phyloP scores from a whole-genome alignment of 2,797 vertebrate genomes.

The Myotis myotis region DNA sequence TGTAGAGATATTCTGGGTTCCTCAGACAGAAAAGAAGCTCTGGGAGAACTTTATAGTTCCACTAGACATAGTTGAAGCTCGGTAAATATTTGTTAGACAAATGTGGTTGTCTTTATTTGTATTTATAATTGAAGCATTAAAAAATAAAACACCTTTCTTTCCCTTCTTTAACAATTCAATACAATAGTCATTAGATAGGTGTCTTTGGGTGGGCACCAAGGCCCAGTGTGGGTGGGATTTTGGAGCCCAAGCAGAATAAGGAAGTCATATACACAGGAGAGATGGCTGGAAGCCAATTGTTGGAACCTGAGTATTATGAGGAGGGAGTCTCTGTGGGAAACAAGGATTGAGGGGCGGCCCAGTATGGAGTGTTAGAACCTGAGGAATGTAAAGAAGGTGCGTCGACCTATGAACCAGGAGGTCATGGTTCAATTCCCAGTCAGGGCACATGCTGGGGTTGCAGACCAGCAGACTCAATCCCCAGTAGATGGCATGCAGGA shows the following conservation, averaged over 20 bases:
- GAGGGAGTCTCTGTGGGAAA: background rate
- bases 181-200: background rate
- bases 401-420: background rate
- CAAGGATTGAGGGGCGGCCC: background rate
- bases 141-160: background rate
- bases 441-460: background rate
- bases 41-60: background rate
- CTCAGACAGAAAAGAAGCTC: background rate
- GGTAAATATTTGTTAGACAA: background rate
- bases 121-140: constrained; percentile 11
- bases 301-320: background rate
- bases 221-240: background rate
- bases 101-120: background rate
- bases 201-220: background rate
- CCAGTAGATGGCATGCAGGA: too few species aligned
- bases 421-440: background rate
- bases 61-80: background rate
- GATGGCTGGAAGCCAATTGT: background rate
- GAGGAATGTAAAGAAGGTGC: background rate
- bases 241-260: background rate
- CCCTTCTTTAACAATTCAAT: background rate
- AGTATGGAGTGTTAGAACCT: background rate
- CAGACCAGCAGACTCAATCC: background rate
- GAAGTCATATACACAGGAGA: background rate
- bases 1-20: background rate